Evolutionary conservation across 2,888 invertebrate species (phyloP), one percentile per base, ranked within the genome.

Genomic region (Nomada fucata): DNA sequence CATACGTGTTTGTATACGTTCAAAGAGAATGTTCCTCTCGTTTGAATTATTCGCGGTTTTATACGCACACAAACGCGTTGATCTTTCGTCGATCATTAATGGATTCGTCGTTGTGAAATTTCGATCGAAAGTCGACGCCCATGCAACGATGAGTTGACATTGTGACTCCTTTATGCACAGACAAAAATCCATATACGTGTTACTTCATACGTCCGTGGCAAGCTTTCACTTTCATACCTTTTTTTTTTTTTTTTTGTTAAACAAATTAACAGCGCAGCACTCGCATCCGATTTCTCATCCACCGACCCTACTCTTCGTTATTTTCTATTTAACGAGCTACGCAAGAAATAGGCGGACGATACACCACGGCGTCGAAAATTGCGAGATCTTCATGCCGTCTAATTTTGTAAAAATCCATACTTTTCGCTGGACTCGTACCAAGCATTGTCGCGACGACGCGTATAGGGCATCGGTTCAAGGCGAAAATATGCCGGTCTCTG

Each of bases 201-300:
- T 74, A 57, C 18, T 83, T 84, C 83, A 79, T 83, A 67, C 83
- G 74, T 83, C 79, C 83, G 76, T 72, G 74, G 57, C 63, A 68
- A 67, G 65, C 74, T 69, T 82, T 70, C 73, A 73, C 74, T 82
- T 75, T 76, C 71, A 23, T 47, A 23, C 9, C 20, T 55, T 69
- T 44, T 42, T n/a, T 36, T 20, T 50, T 50, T 20, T 23, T 29
- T 29, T 20, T 36, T 63, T 26, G 50, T 20, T 13, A 50, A 13
- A 15, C 18, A 67, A 72, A 55, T 72, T 44, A 55, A 68, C 55
- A 55, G 44, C 47, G 42, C 52, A 13, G 20, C 50, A 10, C 18
- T 42, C 15, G 23, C 5, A 20, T 18, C 0, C 47, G 64, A 52
- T 69, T 59, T 64, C n/a, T 11, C 42, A 13, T 0, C 13, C 9